Conservation (phyloP, 2,113 vertebrate genomes). For the Menura novaehollandiae region DNA sequence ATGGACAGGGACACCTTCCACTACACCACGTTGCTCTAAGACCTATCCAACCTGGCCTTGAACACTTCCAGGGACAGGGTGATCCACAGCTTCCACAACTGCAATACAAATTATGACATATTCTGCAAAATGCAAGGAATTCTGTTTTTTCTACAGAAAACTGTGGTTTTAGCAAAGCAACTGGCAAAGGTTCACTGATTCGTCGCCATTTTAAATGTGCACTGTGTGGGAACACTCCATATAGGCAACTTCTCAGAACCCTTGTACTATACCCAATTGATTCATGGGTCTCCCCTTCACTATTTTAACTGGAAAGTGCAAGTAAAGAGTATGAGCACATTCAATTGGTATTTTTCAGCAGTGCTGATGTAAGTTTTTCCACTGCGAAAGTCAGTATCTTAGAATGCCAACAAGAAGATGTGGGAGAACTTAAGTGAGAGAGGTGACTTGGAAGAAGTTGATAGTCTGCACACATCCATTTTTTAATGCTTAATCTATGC, state of each 20-base stretch:
- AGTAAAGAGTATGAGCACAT: not conserved
- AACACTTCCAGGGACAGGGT: not conserved
- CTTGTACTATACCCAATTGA: not conserved
- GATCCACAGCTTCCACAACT: not conserved
- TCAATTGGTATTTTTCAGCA: not conserved
- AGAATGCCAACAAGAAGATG: not conserved
- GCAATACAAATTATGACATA: not conserved
- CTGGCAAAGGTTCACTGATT: not conserved
- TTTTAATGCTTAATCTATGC: not conserved
- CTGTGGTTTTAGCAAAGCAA: not conserved
- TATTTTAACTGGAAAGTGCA: not conserved
- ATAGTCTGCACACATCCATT: not conserved
- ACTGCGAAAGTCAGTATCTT: not conserved
- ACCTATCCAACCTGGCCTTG: not conserved
- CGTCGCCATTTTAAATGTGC: not conserved
- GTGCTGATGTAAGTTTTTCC: not conserved
- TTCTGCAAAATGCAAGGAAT: not conserved
- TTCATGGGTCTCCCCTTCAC: not conserved
- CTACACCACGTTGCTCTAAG: not conserved
- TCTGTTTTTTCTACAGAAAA: not conserved
- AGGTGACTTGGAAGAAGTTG: not conserved
- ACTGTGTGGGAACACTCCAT: rapidly evolving
- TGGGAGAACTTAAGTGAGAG: not conserved
- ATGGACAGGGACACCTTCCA: not conserved
- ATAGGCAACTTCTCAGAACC: not conserved